A percentile compares a stretch with the other conserved stretches of the same genome.
These are phyloP conservation scores for Semotilus atromaculatus DNA, from an alignment of 2,797 vertebrate species.

Conservation along the genomic window DNA sequence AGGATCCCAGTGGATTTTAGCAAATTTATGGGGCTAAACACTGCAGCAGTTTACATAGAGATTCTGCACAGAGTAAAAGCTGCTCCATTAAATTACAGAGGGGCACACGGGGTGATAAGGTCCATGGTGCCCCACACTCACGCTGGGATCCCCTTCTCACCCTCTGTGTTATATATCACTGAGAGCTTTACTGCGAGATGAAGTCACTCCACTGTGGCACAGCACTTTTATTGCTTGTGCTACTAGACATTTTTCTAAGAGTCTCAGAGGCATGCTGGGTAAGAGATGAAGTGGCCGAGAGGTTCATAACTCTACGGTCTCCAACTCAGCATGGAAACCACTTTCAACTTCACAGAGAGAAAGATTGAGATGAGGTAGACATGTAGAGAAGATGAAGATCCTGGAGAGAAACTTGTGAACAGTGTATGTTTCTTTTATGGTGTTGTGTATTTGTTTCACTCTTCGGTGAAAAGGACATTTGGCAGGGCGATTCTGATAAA, in stretches of 20 bases:
- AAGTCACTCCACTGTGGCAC: constrained; percentile 40
- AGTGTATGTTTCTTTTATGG: not conserved
- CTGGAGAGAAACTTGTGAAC: not conserved
- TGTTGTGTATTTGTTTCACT: not conserved
- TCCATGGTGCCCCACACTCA: constrained; percentile 12
- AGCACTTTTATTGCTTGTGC: constrained; percentile 48
- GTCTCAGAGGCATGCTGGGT: constrained; percentile 54
- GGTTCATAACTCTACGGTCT: constrained; percentile 58
- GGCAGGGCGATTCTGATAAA: not conserved
- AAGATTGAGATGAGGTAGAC: not conserved
- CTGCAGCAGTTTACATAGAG: not conserved
- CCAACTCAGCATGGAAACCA: constrained; percentile 50
- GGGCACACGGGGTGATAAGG: constrained; percentile 2
- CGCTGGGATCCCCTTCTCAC: constrained; percentile 18
- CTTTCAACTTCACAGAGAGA: constrained; percentile 30
- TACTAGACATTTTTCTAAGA: constrained; percentile 47
- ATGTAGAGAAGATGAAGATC: not conserved
- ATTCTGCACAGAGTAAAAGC: constrained; percentile 5
- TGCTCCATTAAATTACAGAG: not conserved
- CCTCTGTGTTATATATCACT: constrained; percentile 45
- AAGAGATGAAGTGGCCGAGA: constrained; percentile 54
- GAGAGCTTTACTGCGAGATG: constrained; percentile 35
- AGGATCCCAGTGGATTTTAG: not conserved
- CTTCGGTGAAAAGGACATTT: not conserved
- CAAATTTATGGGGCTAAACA: constrained; percentile 29